Evolutionary conservation across 2,113 vertebrate genomes (phyloP).

Genomic region (Podocnemis expansa): DNA sequence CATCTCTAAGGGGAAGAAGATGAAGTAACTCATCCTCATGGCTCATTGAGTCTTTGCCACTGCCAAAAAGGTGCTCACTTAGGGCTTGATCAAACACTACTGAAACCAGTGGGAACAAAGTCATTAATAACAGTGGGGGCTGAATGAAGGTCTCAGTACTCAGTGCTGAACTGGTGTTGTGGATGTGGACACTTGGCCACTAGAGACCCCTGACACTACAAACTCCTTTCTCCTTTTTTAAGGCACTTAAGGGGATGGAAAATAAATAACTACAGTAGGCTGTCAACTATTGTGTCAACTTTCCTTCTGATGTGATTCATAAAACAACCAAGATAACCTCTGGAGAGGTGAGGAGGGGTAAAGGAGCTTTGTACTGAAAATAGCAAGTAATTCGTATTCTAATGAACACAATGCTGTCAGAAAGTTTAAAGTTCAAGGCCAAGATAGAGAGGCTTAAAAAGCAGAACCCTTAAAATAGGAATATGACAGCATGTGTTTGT

Average conservation of each 20-base stretch:
- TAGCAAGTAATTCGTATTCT: constrained; percentile 71
- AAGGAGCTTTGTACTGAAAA: constrained; percentile 66
- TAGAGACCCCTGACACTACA: constrained; percentile 56
- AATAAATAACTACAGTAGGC: constrained; percentile 58
- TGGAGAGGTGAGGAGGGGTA: neutral
- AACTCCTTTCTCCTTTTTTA: constrained; percentile 37
- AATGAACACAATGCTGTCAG: constrained; percentile 74
- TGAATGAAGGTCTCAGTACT: neutral
- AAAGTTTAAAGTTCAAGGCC: constrained; percentile 72
- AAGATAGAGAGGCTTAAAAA: constrained; percentile 52
- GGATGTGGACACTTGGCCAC: constrained; percentile 48
- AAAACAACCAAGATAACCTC: constrained; percentile 67
- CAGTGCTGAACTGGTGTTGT: neutral
- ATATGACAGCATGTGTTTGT: constrained; percentile 63
- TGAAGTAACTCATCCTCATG: neutral
- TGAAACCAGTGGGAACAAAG: neutral
- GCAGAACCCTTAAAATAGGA: constrained; percentile 46
- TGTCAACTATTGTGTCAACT: constrained; percentile 74
- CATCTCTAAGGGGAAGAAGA: neutral
- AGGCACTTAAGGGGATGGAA: constrained; percentile 52
- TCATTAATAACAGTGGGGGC: neutral
- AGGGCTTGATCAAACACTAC: neutral
- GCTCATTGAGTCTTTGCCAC: neutral
- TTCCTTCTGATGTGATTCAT: constrained; percentile 63
- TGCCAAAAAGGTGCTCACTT: neutral